Evolutionary conservation across 2,888 invertebrate genomes (phyloP).

Genomic region (Sarcophaga rosellei): DNA sequence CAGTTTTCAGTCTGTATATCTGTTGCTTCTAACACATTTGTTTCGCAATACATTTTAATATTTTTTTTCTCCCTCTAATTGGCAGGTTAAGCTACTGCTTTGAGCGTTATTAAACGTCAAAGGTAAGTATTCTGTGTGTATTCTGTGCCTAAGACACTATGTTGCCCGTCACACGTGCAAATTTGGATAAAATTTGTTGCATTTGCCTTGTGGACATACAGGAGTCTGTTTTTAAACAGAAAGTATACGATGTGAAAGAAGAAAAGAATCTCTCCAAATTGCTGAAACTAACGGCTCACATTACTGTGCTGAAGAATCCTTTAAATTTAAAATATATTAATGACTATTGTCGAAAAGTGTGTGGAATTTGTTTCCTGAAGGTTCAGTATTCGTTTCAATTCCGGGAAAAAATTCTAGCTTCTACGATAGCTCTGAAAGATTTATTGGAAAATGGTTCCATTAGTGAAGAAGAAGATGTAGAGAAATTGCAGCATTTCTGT

Average conservation of each 20-base stretch:
- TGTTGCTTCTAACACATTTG: no score
- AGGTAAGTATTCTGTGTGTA: no score
- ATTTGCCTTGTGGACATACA: constrained; percentile 55
- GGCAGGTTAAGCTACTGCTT: no score
- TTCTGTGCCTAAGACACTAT: constrained; percentile 28
- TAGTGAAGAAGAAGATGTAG: constrained; percentile 23
- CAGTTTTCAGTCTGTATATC: no score
- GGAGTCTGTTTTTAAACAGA: constrained; percentile 19
- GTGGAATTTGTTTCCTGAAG: constrained; percentile 59
- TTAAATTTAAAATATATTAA: constrained; percentile 36
- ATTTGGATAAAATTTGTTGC: constrained; percentile 60
- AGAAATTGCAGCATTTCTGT: constrained; percentile 63
- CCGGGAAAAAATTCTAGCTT: constrained; percentile 59
- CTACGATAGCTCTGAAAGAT: constrained; percentile 56
- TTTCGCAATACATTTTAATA: no score
- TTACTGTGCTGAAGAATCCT: constrained; percentile 53
- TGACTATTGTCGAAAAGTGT: constrained; percentile 56
- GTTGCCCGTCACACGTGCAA: constrained; percentile 62
- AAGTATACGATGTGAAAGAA: constrained; percentile 47
- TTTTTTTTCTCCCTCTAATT: no score
- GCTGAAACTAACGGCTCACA: constrained; percentile 46
- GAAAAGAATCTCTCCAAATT: constrained; percentile 48
- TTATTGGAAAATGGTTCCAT: constrained; percentile 42
- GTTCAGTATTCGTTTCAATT: constrained; percentile 56
- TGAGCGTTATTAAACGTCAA: no score